These are phyloP conservation scores for Aphodius sticticus DNA, from an alignment of 2,888 invertebrate genomes.

Conservation along the genomic window DNA sequence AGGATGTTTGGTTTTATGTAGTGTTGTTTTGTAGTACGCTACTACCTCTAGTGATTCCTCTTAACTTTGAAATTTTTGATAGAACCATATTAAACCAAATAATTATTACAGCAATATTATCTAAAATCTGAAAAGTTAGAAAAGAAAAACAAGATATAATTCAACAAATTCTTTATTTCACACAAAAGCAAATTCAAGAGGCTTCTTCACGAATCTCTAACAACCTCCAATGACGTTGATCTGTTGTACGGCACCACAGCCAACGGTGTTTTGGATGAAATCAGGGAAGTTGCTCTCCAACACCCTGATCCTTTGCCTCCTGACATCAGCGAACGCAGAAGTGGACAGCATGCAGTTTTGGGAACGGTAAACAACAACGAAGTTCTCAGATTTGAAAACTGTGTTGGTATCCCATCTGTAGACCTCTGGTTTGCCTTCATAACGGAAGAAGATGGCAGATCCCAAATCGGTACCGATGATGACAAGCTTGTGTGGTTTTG, in stretches of 20 bases:
- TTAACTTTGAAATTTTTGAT: no score
- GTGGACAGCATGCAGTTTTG: constrained; percentile 65
- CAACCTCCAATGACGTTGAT: constrained; percentile 65
- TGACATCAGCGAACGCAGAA: constrained; percentile 67
- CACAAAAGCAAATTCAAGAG: background rate
- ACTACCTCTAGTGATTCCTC: no score
- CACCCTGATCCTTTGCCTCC: constrained; percentile 65
- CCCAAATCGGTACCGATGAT: constrained; percentile 71
- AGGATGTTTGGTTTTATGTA: no score
- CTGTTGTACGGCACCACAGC: constrained; percentile 68
- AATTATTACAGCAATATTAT: no score
- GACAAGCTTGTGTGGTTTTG: constrained; percentile 66
- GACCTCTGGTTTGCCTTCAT: constrained; percentile 66
- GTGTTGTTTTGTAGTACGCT: no score
- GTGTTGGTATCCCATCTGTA: constrained; percentile 67
- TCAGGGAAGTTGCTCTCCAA: constrained; percentile 72
- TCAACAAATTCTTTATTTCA: background rate
- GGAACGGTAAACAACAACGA: constrained; percentile 65
- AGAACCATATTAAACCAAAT: no score
- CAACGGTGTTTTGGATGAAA: constrained; percentile 68
- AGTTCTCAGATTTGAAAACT: constrained; percentile 59
- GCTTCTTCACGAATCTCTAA: no score
- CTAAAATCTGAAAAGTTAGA: background rate
- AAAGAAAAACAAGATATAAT: background rate
- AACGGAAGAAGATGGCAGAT: constrained; percentile 66